phyloP scores from a whole-genome alignment of 2,797 vertebrate species.

The Champsocephalus gunnari region DNA sequence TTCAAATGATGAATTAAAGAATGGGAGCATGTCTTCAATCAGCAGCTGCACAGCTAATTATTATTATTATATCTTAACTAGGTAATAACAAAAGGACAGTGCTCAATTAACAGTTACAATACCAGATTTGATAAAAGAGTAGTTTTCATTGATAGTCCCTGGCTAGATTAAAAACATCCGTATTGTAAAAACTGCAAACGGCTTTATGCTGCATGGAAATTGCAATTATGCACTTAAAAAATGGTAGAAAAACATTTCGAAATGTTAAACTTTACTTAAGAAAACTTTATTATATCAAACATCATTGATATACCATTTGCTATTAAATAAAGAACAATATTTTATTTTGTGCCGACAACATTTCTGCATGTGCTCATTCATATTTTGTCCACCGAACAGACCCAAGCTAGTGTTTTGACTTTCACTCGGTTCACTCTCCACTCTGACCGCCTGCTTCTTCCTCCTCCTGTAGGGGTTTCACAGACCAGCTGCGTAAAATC shows the following conservation, averaged over 20 bases:
- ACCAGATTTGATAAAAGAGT: background rate
- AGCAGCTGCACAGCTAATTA: background rate
- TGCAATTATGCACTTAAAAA: background rate
- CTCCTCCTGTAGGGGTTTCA: slow-evolving; percentile 82
- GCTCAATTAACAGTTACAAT: background rate
- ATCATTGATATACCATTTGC: background rate
- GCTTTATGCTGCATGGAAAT: background rate
- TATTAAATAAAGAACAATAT: background rate
- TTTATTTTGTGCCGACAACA: background rate
- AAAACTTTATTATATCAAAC: background rate
- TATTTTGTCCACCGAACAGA: background rate
- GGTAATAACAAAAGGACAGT: background rate
- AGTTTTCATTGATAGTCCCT: background rate
- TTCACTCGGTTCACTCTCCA: background rate
- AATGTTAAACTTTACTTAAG: background rate
- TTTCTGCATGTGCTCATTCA: background rate
- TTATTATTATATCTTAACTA: background rate
- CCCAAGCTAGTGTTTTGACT: background rate
- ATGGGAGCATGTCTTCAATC: background rate
- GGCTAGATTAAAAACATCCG: background rate
- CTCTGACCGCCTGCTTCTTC: background rate
- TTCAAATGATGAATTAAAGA: background rate
- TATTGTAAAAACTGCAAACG: background rate
- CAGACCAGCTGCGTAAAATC: slow-evolving; percentile 98
- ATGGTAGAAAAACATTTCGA: background rate